Evolutionary conservation across 2,888 invertebrate species (phyloP), one percentile per base, ranked within the genome.

Genomic region (Thalpophila matura): DNA sequence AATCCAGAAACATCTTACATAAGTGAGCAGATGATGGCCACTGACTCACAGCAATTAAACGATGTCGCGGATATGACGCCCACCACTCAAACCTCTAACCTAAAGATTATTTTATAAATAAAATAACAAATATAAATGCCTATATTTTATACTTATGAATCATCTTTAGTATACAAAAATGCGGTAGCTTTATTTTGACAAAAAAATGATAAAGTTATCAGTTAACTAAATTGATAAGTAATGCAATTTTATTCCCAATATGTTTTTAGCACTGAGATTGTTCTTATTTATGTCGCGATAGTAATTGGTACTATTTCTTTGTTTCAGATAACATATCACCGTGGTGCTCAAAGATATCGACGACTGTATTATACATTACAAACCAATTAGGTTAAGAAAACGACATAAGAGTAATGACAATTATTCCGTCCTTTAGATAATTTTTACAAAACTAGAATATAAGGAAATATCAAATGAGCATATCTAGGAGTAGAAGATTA

Each of bases 321-420:
- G 89, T 93, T 93, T 71, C 93, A 93, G 93, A 93, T 90, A 83
- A 82, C 80, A 77, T 80, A 79, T 81, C 81, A 74, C 46, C 78
- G 69, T 72, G 80, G 83, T 84, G 79, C 80, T 84, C 80, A 81
- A 77, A 84, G 84, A 86, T 86, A 89, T 87, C 86, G 77, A 77
- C 74, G 75, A 67, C 24, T 83, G 79, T 78, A 78, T 65, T 83
- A 83, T 76, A 86, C 83, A 86, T 85, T 84, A 81, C 72, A 79
- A 81, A 82, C 84, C 85, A 65, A 72, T 69, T 81, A 78, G 83
- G 81, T 80, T 88, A 85, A 87, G 67, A 82, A 66, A 85, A 84
- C 78, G 67, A 82, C 74, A 74, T 58, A 75, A 79, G 73, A 84
- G 88, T 86, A 87, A 91, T 92, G 89, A 85, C 65, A 78, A 77